A percentile compares a stretch with the other conserved stretches of the same genome.
These are phyloP conservation scores for Tetramorium bicarinatum DNA, from an alignment of 2,888 invertebrate species.

Conservation along the genomic window DNA sequence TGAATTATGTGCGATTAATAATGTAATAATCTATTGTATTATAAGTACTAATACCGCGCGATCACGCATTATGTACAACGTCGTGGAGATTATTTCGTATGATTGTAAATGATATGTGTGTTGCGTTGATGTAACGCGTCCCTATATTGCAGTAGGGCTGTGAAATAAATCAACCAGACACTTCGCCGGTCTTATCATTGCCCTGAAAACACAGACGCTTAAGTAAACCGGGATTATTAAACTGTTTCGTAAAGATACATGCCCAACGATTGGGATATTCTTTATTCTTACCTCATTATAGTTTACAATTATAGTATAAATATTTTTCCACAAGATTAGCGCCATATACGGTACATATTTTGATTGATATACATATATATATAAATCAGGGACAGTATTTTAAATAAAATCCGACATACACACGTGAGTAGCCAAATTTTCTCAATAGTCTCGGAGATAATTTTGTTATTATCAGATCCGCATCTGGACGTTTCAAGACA, in stretches of 20 bases:
- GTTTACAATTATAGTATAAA: constrained; percentile 68
- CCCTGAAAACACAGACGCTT: constrained; percentile 41
- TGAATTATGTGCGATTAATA: constrained; percentile 74
- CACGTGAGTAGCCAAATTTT: background rate
- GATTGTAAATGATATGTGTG: constrained; percentile 76
- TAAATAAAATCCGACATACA: constrained; percentile 6
- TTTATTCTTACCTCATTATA: constrained; percentile 36
- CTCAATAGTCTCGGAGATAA: background rate
- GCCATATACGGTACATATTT: constrained; percentile 39
- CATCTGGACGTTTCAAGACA: constrained; percentile 3
- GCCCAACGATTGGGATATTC: constrained; percentile 40
- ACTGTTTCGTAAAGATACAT: constrained; percentile 46
- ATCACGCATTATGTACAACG: constrained; percentile 74
- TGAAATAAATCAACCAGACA: constrained; percentile 80
- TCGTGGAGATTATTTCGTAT: constrained; percentile 72
- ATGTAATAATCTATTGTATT: constrained; percentile 74
- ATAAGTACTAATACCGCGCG: constrained; percentile 71
- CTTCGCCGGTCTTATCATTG: constrained; percentile 65
- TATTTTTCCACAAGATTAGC: constrained; percentile 55
- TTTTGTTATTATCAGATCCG: background rate
- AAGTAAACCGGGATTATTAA: background rate
- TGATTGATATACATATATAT: constrained; percentile 1
- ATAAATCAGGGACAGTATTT: constrained; percentile 17
- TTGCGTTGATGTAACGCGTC: constrained; percentile 77
- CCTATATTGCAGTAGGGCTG: constrained; percentile 72